phyloP scores from a whole-genome alignment of 2,797 vertebrate genomes.

The Brachyrhaphis roseni region DNA sequence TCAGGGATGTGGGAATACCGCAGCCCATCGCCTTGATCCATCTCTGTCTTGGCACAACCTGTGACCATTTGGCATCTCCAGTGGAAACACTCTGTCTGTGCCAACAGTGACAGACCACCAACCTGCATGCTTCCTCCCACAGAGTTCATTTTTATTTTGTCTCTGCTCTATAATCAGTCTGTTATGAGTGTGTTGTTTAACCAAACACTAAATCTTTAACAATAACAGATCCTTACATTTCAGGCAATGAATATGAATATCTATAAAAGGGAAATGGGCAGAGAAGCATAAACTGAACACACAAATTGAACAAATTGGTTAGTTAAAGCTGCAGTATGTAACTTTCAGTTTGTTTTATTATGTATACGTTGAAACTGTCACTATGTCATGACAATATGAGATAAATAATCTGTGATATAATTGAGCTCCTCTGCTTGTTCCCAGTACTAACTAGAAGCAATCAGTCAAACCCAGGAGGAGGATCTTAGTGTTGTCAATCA shows the following conservation, averaged over 20 bases:
- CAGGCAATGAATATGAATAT: background rate
- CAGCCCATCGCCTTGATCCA: constrained; percentile 65
- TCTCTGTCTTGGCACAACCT: constrained; percentile 65
- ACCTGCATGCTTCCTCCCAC: constrained; percentile 58
- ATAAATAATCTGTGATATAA: no score
- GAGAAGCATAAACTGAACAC: background rate
- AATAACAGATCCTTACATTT: background rate
- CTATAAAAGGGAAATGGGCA: background rate
- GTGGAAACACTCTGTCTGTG: constrained; percentile 64
- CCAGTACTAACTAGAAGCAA: no score
- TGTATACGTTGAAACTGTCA: no score
- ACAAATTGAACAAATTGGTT: background rate
- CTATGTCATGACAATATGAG: no score
- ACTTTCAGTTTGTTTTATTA: no score
- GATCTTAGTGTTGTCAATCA: no score
- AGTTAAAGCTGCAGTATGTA: background rate
- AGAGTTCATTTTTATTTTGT: constrained; percentile 60
- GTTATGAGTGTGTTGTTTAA: constrained; percentile 12
- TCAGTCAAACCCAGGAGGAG: no score
- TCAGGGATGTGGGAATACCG: constrained; percentile 67
- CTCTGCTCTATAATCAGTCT: constrained; percentile 44
- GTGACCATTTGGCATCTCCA: constrained; percentile 65
- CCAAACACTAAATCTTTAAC: constrained; percentile 21
- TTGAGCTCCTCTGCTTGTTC: no score
- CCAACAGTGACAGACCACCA: constrained; percentile 65